These are phyloP conservation scores for Onthophagus taurus DNA, from an alignment of 1,140 invertebrate species.

Conservation along the genomic window DNA sequence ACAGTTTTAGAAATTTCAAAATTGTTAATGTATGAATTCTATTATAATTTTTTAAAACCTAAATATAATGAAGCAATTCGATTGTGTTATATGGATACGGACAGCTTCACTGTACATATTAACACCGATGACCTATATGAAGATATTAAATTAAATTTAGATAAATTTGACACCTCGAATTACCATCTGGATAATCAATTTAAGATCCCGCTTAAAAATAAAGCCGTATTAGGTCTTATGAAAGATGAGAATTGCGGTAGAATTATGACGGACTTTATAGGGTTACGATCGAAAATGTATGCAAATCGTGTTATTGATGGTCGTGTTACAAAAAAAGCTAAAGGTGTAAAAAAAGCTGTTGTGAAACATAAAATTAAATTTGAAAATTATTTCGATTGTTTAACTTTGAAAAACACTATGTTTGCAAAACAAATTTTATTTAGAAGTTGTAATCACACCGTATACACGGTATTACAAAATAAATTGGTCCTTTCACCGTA, in stretches of 20 bases:
- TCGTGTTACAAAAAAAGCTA: not conserved
- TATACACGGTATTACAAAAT: too few species aligned
- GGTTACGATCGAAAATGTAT: constrained; percentile 5
- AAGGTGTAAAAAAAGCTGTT: constrained; percentile 2
- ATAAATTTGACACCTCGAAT: constrained; percentile 29
- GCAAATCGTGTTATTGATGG: not conserved
- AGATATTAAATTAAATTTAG: constrained; percentile 37
- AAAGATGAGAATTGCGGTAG: constrained; percentile 6
- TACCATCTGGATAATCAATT: not conserved
- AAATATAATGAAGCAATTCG: not conserved
- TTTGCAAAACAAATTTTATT: too few species aligned
- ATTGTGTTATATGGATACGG: constrained; percentile 1
- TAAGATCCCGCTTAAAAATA: constrained; percentile 2
- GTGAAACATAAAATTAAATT: constrained; percentile 6
- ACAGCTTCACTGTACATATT: constrained; percentile 12
- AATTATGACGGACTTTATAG: constrained; percentile 1
- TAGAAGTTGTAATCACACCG: too few species aligned
- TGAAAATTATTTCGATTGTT: constrained; percentile 4
- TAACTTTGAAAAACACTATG: too few species aligned
- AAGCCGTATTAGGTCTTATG: not conserved
- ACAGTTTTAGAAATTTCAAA: constrained; percentile 32
- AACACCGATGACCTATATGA: constrained; percentile 14
- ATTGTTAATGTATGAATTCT: constrained; percentile 23
- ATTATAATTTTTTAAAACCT: constrained; percentile 12
- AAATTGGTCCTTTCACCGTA: too few species aligned